Conservation (phyloP, 2,113 vertebrate species). For the Numenius arquata region DNA sequence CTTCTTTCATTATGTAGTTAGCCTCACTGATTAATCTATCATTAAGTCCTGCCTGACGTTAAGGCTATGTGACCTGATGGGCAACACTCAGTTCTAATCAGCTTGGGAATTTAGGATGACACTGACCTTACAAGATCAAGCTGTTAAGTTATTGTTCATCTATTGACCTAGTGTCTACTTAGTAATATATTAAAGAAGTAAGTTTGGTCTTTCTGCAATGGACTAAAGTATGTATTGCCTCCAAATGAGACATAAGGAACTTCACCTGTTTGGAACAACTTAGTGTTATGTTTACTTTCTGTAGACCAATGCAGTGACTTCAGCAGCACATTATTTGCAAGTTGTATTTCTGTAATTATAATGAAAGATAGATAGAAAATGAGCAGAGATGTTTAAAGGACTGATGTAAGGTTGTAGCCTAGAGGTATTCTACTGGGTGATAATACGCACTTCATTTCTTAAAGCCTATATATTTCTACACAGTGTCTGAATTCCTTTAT, state of each 20-base stretch:
- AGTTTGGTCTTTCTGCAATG: not conserved
- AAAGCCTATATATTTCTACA: not conserved
- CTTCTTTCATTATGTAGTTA: not conserved
- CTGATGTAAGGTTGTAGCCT: not conserved
- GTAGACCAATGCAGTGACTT: not conserved
- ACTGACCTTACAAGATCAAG: not conserved
- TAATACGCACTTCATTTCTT: not conserved
- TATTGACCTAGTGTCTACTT: not conserved
- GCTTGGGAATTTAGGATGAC: not conserved
- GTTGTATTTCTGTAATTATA: not conserved
- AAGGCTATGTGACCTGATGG: not conserved
- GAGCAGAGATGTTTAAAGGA: not conserved
- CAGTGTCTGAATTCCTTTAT: not conserved
- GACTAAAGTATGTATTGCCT: not conserved
- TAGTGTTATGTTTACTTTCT: not conserved
- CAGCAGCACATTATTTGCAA: not conserved
- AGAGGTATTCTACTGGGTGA: not conserved
- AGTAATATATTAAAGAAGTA: not conserved
- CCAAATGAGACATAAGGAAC: not conserved
- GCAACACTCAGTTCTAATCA: not conserved
- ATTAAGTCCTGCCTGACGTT: not conserved
- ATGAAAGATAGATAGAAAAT: not conserved
- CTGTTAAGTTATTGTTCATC: not conserved
- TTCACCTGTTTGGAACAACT: not conserved
- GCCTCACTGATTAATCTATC: not conserved